Evolutionary conservation across 2,888 invertebrate species (phyloP).

Genomic region (Clostera curtula): DNA sequence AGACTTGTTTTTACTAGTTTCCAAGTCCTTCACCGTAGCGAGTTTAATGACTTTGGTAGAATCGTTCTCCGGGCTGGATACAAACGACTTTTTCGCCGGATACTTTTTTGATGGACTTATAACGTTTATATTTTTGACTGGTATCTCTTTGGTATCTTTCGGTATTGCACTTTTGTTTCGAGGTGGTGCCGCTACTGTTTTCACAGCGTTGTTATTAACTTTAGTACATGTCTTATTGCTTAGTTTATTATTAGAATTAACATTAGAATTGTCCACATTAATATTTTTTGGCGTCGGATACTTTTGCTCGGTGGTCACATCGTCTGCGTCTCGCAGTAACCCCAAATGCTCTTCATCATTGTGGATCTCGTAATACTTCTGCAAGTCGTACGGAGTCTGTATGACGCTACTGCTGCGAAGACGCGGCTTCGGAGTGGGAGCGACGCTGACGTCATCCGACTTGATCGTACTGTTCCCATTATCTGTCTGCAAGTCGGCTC

Average conservation of each 20-base stretch:
- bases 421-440: slow-evolving; percentile 57
- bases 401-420: slow-evolving; percentile 66
- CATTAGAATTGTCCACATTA: slow-evolving; percentile 39
- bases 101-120: slow-evolving; percentile 70
- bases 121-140: slow-evolving; percentile 55
- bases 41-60: slow-evolving; percentile 58
- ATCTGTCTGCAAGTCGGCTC: slow-evolving; percentile 60
- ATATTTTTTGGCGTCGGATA: slow-evolving; percentile 46
- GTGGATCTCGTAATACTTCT: slow-evolving; percentile 67
- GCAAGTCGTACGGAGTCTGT: slow-evolving; percentile 68
- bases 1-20: slow-evolving; percentile 57
- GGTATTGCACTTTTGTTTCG: slow-evolving; percentile 61
- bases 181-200: slow-evolving; percentile 34
- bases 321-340: slow-evolving; percentile 49
- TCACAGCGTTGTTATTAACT: slow-evolving; percentile 29
- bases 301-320: slow-evolving; percentile 36
- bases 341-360: slow-evolving; percentile 64
- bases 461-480: slow-evolving; percentile 33
- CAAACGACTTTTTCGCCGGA: slow-evolving; percentile 58
- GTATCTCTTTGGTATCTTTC: slow-evolving; percentile 64
- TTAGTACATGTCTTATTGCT: slow-evolving; percentile 26
- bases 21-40: slow-evolving; percentile 65
- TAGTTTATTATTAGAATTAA: slow-evolving; percentile 33
- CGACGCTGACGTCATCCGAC: slow-evolving; percentile 27
- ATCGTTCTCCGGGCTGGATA: slow-evolving; percentile 54